Evolutionary conservation across 2,888 invertebrate genomes (phyloP), one percentile per base, ranked within the genome.

Genomic region (Eucriotettix oculatus): DNA sequence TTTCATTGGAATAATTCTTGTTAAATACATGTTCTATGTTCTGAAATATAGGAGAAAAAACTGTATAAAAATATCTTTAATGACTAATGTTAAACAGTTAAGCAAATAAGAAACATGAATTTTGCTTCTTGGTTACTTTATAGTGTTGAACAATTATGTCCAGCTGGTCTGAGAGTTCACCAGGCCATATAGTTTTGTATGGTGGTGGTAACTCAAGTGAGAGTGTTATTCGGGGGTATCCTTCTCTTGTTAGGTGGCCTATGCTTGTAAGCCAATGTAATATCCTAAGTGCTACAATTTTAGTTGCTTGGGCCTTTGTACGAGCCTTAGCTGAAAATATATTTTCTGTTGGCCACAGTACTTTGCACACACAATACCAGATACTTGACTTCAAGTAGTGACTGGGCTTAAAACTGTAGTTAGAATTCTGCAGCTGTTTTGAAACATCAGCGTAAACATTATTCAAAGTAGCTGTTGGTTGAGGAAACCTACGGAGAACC

Each of bases 401-500:
- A 48, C 48, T 48, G n/a, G 48, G 48, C 5, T 7, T 48, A 3
- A n/a, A 12, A 3, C 56, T 42, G 42, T 65, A 72, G 48, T 73
- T 68, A 29, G 73, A 65, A 41, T 75, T 73, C 64, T 74, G 74
- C 57, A 77, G 69, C 66, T 79, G 78, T 16, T 73, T 71, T 0
- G 74, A 71, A 5, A 79, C 70, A 54, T 75, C 72, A 1, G 69
- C 62, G 57, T 71, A 75, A 11, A 78, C 68, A 65, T 78, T 78
- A 62, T 82, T 72, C 1, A 83, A 66, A 1, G 73, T 74, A 43
- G 71, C 71, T 65, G 79, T 74, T 0, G 82, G 78, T 54, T 71
- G 66, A 0, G 78, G 77, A 67, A 78, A 82, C 7, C 77, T 59
- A 57, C 72, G 70, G 12, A 68, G 68, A 58, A 75, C 71, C 58